Percentiles rank a stretch among this genome's conserved stretches.
Evolutionary conservation across 2,113 vertebrate genomes (phyloP).

Genomic region (Solea senegalensis): DNA sequence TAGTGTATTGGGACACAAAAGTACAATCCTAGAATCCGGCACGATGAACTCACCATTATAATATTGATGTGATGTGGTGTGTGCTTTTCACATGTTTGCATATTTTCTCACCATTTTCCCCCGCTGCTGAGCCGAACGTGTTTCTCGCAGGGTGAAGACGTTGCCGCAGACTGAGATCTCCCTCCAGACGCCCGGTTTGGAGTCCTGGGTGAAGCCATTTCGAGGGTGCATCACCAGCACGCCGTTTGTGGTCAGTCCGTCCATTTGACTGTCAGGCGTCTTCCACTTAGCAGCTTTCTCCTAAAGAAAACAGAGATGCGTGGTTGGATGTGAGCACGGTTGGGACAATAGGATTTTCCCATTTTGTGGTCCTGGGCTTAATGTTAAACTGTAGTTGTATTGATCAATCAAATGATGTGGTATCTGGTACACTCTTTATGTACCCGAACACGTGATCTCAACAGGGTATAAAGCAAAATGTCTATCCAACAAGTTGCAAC

Average conservation of each 20-base stretch:
- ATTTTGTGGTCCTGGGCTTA: too few relatives aligned
- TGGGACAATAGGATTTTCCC: neutral
- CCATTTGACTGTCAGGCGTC: conserved; percentile 95
- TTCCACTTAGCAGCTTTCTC: conserved; percentile 99
- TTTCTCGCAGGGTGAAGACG: conserved; percentile 95
- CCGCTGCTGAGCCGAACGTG: conserved; percentile 95
- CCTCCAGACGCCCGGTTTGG: conserved; percentile 96
- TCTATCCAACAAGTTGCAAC: too few relatives aligned
- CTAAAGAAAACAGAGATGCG: conserved; percentile 64
- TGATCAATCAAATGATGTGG: neutral
- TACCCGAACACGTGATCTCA: neutral
- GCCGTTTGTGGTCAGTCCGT: conserved; percentile 96
- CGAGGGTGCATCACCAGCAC: conserved; percentile 98
- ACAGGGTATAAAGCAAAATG: neutral
- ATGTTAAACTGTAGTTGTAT: too few relatives aligned
- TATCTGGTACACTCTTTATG: neutral
- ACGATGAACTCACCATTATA: too few relatives aligned
- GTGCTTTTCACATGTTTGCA: fast-evolving
- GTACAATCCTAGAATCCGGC: too few relatives aligned
- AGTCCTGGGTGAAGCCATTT: conserved; percentile 95
- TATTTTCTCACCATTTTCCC: conserved; percentile 91
- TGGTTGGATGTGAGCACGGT: neutral
- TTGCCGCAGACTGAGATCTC: conserved; percentile 98
- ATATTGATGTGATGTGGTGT: too few relatives aligned
- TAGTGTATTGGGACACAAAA: too few relatives aligned